Evolutionary conservation across 2,797 vertebrate genomes (phyloP).

Genomic region (Coracias cyanogaster): DNA sequence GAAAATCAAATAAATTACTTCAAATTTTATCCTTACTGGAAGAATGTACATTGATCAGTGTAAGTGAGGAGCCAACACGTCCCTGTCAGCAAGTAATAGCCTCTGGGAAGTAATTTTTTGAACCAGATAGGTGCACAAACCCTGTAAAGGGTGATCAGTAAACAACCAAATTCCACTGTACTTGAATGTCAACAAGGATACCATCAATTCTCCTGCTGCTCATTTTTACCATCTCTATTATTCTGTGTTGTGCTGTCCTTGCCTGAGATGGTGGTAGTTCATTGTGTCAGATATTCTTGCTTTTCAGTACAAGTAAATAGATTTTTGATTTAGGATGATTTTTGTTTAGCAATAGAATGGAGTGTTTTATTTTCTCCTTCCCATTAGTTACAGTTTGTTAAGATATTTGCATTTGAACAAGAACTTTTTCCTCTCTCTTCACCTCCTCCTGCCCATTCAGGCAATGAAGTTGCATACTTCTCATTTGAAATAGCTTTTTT

Average conservation of each 20-base stretch:
- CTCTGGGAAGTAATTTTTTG: constrained; percentile 33
- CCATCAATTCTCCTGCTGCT: neutral
- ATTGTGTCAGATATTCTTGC: constrained; percentile 1
- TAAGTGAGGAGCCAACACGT: neutral
- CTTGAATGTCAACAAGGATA: neutral
- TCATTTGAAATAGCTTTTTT: constrained; percentile 42
- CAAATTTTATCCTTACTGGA: constrained; percentile 20
- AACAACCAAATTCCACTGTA: constrained; percentile 9
- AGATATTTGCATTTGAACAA: constrained; percentile 63
- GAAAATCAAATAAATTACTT: constrained; percentile 41
- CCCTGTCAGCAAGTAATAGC: neutral
- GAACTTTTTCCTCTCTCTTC: neutral
- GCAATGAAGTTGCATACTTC: constrained; percentile 26
- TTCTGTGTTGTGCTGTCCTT: neutral
- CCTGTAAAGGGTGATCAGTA: constrained; percentile 14
- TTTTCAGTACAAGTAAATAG: constrained; percentile 49
- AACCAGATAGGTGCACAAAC: constrained; percentile 14
- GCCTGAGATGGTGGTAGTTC: constrained; percentile 2
- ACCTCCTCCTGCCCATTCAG: constrained; percentile 25
- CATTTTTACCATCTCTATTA: neutral
- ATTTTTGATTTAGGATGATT: constrained; percentile 53
- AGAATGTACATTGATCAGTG: constrained; percentile 29
- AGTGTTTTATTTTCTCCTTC: neutral
- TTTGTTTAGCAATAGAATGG: neutral
- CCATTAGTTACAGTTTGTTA: constrained; percentile 48